Evolutionary conservation across 2,113 vertebrate species (phyloP), one percentile per base, ranked within the genome.

Genomic region (Brachypteracias leptosomus): DNA sequence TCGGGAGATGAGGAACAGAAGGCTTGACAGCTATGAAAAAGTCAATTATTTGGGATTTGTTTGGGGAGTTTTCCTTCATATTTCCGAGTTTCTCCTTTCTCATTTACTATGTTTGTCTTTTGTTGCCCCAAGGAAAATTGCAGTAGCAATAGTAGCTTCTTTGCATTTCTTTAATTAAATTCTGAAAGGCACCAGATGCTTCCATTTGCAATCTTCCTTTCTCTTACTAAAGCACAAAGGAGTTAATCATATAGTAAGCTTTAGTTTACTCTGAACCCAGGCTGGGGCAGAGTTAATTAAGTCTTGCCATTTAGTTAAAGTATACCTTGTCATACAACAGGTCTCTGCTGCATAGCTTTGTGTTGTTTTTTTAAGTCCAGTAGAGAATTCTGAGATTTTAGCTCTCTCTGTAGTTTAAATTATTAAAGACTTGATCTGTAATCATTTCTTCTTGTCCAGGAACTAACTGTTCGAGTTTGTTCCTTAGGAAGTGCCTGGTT

Each of bases 141-240:
- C 42, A 88, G 81, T 51, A 84, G 68, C 75, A 86, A 90, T 51
- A 90, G 90, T 78, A 91, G 66, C 82, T 86, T 91, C 82, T 94
- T 81, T 92, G 79, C 75, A 80, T 86, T 85, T 74, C 75, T 91
- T 93, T 96, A 96, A 96, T 96, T 96, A 96, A 92, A 81, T 86
- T 93, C 75, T 94, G 65, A 85, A 84, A 96, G 86, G 61, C 10
- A 0, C 49, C 96, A 97, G 88, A 84, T 95, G 85, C 68, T 96
- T 92, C 68, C 40, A 66, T 85, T 89, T 88, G 71, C 75, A 80
- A 46, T 80, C 55, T 93, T 57, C 26, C 15, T 78, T 94, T 84
- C 65, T 88, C 72, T 84, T 88, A 51, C 51, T 33, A 59, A 76
- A 88, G 88, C 82, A 77, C 79, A 81, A 80, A 93, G 68, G 72